phyloP scores from a whole-genome alignment of 2,113 vertebrate genomes.

The Euleptes europaea region DNA sequence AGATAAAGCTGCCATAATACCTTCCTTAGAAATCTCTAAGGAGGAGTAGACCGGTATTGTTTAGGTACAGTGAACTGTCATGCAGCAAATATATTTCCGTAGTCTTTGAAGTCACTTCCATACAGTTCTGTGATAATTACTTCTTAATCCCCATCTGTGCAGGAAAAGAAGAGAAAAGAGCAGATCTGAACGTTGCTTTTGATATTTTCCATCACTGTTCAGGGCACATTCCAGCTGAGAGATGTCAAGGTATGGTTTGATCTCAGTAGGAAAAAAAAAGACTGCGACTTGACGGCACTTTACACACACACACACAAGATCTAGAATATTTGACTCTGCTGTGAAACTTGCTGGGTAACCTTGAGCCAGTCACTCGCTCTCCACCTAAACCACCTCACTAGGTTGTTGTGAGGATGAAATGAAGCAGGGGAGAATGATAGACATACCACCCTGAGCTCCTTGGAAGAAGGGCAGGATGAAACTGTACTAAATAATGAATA shows the following conservation, averaged over 20 bases:
- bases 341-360: too few species aligned
- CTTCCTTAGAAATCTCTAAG: neutral
- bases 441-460: too few species aligned
- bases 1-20: neutral
- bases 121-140: neutral
- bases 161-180: constrained; percentile 5
- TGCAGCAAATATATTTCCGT: neutral
- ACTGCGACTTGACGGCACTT: too few species aligned
- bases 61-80: neutral
- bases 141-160: constrained; percentile 46
- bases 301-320: too few species aligned
- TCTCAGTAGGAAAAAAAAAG: constrained; percentile 39
- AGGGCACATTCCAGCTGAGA: constrained; percentile 38
- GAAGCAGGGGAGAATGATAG: too few species aligned
- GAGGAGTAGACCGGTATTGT: neutral
- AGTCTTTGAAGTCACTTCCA: neutral
- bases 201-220: constrained; percentile 31
- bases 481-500: too few species aligned
- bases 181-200: constrained; percentile 17
- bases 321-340: too few species aligned
- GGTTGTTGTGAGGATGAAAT: too few species aligned
- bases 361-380: too few species aligned
- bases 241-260: constrained; percentile 45
- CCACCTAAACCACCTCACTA: too few species aligned
- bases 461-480: too few species aligned